Conservation (phyloP, 2,113 vertebrate genomes). For the Beaufortia kweichowensis region DNA sequence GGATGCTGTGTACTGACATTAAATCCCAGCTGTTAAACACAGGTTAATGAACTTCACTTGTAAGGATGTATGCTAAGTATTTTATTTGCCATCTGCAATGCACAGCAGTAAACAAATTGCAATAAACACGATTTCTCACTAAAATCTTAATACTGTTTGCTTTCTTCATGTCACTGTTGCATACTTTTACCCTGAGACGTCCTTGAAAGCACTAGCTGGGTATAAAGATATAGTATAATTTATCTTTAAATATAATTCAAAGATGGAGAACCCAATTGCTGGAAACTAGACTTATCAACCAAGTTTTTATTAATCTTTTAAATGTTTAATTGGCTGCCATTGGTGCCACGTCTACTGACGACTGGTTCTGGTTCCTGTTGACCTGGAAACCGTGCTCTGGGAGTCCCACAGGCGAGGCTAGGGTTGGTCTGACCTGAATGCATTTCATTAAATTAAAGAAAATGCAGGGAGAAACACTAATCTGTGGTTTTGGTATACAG, state of each 20-base stretch:
- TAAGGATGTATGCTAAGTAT: background rate
- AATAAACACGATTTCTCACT: too few relatives aligned
- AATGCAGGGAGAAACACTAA: conserved; percentile 54
- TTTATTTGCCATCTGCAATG: background rate
- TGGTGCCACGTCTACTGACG: background rate
- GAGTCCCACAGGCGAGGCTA: conserved; percentile 45
- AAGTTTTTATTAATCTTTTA: conserved; percentile 15
- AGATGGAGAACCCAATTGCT: background rate
- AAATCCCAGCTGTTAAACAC: background rate
- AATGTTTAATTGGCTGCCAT: conserved; percentile 5
- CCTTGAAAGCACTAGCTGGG: background rate
- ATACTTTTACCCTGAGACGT: too few relatives aligned
- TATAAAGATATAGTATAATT: background rate
- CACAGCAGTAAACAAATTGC: background rate
- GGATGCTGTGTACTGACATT: background rate
- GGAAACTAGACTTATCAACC: background rate
- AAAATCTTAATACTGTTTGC: too few relatives aligned
- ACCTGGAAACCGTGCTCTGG: conserved; percentile 54
- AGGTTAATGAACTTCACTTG: background rate
- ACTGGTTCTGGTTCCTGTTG: conserved; percentile 36
- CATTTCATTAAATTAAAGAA: conserved; percentile 67
- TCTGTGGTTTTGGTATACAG: conserved; percentile 37
- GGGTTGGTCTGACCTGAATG: conserved; percentile 69
- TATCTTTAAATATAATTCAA: conserved; percentile 7
- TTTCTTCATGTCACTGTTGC: background rate